Percentiles rank a stretch among this genome's conserved stretches.
Evolutionary conservation across 2,113 vertebrate species (phyloP).

Genomic region (Psittacus erithacus): DNA sequence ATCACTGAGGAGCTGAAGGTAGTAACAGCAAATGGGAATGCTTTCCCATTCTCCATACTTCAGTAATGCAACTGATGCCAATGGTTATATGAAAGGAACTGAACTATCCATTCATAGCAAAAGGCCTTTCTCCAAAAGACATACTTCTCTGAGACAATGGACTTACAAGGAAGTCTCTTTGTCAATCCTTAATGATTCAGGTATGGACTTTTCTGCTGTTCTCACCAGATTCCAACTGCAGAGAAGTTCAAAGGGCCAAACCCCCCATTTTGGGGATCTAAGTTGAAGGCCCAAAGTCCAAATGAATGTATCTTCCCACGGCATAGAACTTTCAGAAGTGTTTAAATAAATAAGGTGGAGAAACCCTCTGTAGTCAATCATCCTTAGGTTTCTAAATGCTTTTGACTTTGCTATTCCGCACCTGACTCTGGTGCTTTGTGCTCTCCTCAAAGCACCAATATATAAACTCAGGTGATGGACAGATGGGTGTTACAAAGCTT

Average conservation of each 20-base stretch:
- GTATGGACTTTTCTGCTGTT: background rate
- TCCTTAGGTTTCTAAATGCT: background rate
- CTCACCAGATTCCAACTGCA: background rate
- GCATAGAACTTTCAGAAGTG: background rate
- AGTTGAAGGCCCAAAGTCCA: background rate
- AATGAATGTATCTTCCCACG: fast-evolving
- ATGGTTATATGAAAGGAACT: background rate
- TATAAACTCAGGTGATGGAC: background rate
- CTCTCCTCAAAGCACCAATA: conserved; percentile 47
- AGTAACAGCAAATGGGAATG: background rate
- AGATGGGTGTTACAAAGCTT: conserved; percentile 55
- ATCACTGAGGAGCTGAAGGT: background rate
- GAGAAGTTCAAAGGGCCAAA: background rate
- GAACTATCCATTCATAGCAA: background rate
- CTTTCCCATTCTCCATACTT: background rate
- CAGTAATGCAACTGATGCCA: background rate
- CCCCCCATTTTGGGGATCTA: background rate
- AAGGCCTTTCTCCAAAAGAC: background rate
- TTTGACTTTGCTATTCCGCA: conserved; percentile 13
- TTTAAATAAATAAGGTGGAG: background rate
- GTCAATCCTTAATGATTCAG: background rate
- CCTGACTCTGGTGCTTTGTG: conserved; percentile 14
- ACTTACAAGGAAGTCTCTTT: background rate
- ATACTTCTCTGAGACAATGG: background rate
- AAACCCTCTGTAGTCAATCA: conserved; percentile 24